phyloP scores from a whole-genome alignment of 2,888 invertebrate genomes.

The Griposia aprilina region DNA sequence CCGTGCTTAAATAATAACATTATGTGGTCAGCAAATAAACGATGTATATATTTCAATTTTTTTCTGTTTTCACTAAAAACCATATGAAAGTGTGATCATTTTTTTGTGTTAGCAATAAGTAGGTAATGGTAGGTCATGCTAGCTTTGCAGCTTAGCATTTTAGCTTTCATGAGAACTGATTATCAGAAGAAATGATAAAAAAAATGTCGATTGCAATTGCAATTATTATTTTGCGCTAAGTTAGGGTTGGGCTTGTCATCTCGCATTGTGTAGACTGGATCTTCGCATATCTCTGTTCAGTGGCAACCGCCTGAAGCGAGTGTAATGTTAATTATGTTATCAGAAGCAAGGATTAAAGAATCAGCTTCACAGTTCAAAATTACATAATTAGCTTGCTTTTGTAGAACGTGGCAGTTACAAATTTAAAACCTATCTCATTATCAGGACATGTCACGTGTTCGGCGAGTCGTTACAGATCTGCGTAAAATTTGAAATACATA shows the following conservation, averaged over 20 bases:
- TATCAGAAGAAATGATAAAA: background rate
- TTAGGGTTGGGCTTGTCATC: background rate
- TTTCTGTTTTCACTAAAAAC: background rate
- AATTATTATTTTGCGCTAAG: background rate
- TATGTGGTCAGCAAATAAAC: too few relatives aligned
- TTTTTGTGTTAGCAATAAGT: background rate
- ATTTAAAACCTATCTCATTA: background rate
- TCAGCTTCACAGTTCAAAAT: constrained; percentile 31
- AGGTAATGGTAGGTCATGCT: background rate
- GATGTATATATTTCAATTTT: too few relatives aligned
- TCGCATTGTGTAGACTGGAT: background rate
- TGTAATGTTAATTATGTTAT: constrained; percentile 58
- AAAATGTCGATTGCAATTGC: background rate
- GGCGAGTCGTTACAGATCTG: background rate
- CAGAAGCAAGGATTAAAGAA: constrained; percentile 36
- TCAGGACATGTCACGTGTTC: background rate
- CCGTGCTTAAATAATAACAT: background rate
- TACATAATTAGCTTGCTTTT: constrained; percentile 29
- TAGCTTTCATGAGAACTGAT: background rate
- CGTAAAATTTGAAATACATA: background rate
- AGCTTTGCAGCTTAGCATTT: too few relatives aligned
- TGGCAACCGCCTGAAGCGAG: constrained; percentile 27
- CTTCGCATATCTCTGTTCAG: background rate
- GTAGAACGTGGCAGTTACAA: background rate
- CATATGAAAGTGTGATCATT: background rate